Percentiles rank a stretch among this genome's conserved stretches.
Evolutionary conservation across 2,113 vertebrate species (phyloP).

Genomic region (Mixornis gularis): DNA sequence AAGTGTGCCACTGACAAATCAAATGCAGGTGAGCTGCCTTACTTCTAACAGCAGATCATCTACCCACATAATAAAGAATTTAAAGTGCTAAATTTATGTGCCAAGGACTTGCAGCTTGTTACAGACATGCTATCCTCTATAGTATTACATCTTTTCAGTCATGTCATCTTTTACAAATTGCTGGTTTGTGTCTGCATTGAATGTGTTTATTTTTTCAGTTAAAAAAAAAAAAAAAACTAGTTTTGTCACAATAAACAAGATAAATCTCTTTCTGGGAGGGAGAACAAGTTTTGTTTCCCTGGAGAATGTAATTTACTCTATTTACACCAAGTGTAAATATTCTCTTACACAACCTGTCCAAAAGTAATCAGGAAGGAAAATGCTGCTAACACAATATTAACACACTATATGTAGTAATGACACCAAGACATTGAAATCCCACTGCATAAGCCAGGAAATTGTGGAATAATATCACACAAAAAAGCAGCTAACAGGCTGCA

Average conservation of each 20-base stretch:
- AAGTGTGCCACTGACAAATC: not conserved
- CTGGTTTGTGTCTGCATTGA: not conserved
- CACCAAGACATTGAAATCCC: not conserved
- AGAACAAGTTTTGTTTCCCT: not conserved
- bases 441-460: not conserved
- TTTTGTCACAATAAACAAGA: not conserved
- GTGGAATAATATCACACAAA: not conserved
- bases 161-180: not conserved
- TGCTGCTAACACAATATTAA: not conserved
- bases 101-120: not conserved
- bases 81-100: not conserved
- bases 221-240: not conserved
- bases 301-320: not conserved
- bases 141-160: not conserved
- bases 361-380: not conserved
- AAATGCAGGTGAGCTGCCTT: not conserved
- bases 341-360: not conserved
- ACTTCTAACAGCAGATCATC: not conserved
- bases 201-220: not conserved
- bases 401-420: not conserved
- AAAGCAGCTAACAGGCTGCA: not conserved
- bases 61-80: not conserved
- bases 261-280: not conserved
- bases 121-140: not conserved
- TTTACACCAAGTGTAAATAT: not conserved